Conservation (phyloP, 2,113 vertebrate species). For the cat (Felis catus) region F.catus_Fca126_mat1.0 CM031417.1:3683001-3683500, state of each 20-base stretch:
- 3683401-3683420: not conserved
- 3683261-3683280: not conserved
- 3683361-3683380: not conserved
- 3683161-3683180: not conserved
- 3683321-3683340: not conserved
- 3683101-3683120: not conserved
- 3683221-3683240: not conserved
- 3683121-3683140: not conserved
- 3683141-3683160: not conserved
- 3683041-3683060: not conserved
- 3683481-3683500: not conserved
- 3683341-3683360: too few relatives aligned
- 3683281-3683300: not conserved
- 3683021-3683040: not conserved
- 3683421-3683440: not conserved
- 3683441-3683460: not conserved
- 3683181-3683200: not conserved
- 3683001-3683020: not conserved
- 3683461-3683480: not conserved
- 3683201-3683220: not conserved
- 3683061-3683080: not conserved
- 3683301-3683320: not conserved
- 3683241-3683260: not conserved
- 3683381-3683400: not conserved
- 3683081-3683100: not conserved